A percentile compares a stretch with the other conserved stretches of the same genome.
Evolutionary conservation across 2,797 vertebrate species (phyloP).

Genomic region (Gila robusta): DNA sequence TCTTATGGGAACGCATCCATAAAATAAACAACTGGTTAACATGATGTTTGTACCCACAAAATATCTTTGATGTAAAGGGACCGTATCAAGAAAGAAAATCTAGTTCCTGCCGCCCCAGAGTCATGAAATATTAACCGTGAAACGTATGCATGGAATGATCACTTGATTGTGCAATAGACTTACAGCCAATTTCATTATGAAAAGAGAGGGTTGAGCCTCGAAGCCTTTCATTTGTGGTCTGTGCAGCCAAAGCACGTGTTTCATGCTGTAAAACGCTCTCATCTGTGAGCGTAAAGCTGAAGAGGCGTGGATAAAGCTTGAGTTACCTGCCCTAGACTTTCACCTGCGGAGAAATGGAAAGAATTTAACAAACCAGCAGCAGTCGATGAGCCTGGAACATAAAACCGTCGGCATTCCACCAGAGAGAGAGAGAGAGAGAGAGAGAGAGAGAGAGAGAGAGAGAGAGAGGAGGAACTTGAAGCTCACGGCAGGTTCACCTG

Average conservation of each 20-base stretch:
- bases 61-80: background rate
- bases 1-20: background rate
- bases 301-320: slow-evolving; percentile 72
- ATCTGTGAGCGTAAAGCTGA: slow-evolving; percentile 65
- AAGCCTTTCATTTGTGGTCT: slow-evolving; percentile 66
- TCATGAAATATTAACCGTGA: slow-evolving; percentile 28
- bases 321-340: slow-evolving; percentile 79
- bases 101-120: background rate
- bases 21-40: background rate
- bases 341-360: slow-evolving; percentile 71
- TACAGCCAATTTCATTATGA: slow-evolving; percentile 69
- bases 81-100: background rate
- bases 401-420: slow-evolving; percentile 44
- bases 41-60: background rate
- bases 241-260: slow-evolving; percentile 79
- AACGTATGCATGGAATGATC: background rate
- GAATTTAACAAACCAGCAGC: slow-evolving; percentile 71
- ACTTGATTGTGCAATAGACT: slow-evolving; percentile 41
- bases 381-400: slow-evolving; percentile 54
- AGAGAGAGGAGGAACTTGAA: slow-evolving; percentile 50
- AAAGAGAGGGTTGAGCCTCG: slow-evolving; percentile 69
- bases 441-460: slow-evolving; percentile 36
- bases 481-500: slow-evolving; percentile 66
- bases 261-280: slow-evolving; percentile 69
- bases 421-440: slow-evolving; percentile 39